Percentiles rank a stretch among this genome's conserved stretches.
phyloP scores from a whole-genome alignment of 2,888 invertebrate genomes.

The Amblyjoppa fuscipennis region DNA sequence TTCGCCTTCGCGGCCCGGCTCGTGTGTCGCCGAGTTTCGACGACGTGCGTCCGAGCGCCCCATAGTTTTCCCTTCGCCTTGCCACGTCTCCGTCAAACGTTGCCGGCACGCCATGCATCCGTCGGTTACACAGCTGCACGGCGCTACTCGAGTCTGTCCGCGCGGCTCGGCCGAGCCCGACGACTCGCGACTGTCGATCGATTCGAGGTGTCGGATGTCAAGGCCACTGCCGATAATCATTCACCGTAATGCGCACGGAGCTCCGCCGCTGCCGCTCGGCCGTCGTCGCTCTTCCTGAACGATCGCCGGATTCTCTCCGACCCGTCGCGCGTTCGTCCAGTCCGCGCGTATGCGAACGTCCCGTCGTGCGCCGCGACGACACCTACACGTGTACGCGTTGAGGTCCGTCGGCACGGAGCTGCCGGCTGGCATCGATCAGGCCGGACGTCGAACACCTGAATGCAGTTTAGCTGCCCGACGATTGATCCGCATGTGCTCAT shows the following conservation, averaged over 20 bases:
- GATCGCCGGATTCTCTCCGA: background rate
- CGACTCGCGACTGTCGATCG: slow-evolving; percentile 66
- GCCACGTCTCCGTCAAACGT: slow-evolving; percentile 11
- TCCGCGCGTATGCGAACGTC: background rate
- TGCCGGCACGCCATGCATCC: slow-evolving; percentile 40
- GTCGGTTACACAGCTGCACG: background rate
- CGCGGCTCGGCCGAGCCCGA: slow-evolving; percentile 13
- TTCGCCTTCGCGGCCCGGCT: slow-evolving; percentile 40
- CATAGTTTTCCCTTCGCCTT: slow-evolving; percentile 22
- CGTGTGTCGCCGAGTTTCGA: slow-evolving; percentile 1
- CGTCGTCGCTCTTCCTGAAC: background rate
- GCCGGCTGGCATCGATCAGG: slow-evolving; percentile 41
- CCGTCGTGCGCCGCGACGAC: background rate
- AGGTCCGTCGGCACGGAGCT: background rate
- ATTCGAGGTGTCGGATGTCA: slow-evolving; percentile 72
- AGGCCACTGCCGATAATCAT: slow-evolving; percentile 75
- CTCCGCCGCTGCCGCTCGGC: slow-evolving; percentile 8
- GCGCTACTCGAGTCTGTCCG: slow-evolving; percentile 18
- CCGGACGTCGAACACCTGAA: slow-evolving; percentile 31
- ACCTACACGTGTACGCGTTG: no score
- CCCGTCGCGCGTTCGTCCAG: background rate
- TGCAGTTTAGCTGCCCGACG: slow-evolving; percentile 15
- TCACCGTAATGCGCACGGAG: slow-evolving; percentile 69
- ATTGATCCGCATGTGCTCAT: slow-evolving; percentile 28
- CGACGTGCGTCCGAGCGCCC: slow-evolving; percentile 13